These are phyloP conservation scores for Microcaecilia unicolor DNA, from an alignment of 2,797 vertebrate genomes.

Conservation along the genomic window DNA sequence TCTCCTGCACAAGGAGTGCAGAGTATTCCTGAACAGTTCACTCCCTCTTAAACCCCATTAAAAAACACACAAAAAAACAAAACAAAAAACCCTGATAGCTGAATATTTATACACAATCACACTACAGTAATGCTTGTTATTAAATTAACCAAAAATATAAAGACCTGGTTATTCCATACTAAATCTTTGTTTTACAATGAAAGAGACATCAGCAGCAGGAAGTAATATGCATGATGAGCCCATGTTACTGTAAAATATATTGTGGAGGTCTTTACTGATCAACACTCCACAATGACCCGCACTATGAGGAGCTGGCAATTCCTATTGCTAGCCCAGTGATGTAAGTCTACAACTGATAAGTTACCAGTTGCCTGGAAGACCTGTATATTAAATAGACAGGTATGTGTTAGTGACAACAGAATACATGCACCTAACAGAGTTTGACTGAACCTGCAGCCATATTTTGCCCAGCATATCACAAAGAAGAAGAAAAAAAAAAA, in stretches of 20 bases:
- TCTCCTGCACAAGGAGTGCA: conserved; percentile 66
- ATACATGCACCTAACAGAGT: conserved; percentile 56
- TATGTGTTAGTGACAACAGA: conserved; percentile 57
- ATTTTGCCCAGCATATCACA: conserved; percentile 52
- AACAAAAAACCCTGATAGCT: conserved; percentile 54
- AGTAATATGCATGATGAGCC: conserved; percentile 82
- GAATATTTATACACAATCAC: conserved; percentile 79
- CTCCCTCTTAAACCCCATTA: conserved; percentile 28
- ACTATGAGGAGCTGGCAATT: conserved; percentile 52
- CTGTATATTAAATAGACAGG: conserved; percentile 63
- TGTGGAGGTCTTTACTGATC: conserved; percentile 55
- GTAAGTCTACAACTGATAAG: conserved; percentile 54
- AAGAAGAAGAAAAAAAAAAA: conserved; percentile 50
- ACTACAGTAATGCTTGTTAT: conserved; percentile 94
- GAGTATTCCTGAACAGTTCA: conserved; percentile 69
- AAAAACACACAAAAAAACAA: conserved; percentile 8
- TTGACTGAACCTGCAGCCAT: conserved; percentile 85
- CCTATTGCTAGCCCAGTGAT: conserved; percentile 55
- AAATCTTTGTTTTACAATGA: conserved; percentile 73
- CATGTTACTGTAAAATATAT: conserved; percentile 63
- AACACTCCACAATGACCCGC: conserved; percentile 62
- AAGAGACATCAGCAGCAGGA: conserved; percentile 83
- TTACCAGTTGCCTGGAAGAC: conserved; percentile 68
- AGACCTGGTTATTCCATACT: conserved; percentile 84
- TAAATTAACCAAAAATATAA: conserved; percentile 84